Conservation (phyloP, 1,140 invertebrate genomes). For the Vollenhovia emeryi region DNA sequence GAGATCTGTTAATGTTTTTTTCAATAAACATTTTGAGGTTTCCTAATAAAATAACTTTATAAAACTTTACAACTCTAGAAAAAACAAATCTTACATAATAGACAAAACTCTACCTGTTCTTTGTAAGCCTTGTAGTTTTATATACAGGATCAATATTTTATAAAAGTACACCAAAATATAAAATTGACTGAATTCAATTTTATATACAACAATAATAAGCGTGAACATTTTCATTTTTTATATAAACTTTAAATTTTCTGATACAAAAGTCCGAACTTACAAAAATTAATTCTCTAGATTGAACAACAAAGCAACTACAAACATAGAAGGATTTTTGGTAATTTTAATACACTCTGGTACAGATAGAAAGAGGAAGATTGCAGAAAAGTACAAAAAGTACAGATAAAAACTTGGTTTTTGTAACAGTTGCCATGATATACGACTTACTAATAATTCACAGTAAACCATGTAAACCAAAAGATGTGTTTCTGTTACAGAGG, state of each 20-base stretch:
- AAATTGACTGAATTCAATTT: neutral
- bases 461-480: neutral
- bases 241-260: neutral
- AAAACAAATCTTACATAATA: neutral
- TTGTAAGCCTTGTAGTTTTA: neutral
- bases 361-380: neutral
- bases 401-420: neutral
- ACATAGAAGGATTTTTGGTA: neutral
- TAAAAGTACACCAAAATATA: neutral
- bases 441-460: neutral
- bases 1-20: no score
- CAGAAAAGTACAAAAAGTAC: neutral
- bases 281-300: neutral
- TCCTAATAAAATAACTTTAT: neutral
- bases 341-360: neutral
- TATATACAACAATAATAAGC: neutral
- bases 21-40: neutral
- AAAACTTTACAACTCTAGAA: neutral
- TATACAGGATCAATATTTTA: neutral
- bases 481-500: neutral
- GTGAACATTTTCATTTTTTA: neutral
- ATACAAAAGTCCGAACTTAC: neutral
- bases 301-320: neutral
- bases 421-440: neutral
- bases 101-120: neutral